Base-by-base conservation (phyloP, 1,140 invertebrate species). In the Branchinecta lynchi region DNA sequence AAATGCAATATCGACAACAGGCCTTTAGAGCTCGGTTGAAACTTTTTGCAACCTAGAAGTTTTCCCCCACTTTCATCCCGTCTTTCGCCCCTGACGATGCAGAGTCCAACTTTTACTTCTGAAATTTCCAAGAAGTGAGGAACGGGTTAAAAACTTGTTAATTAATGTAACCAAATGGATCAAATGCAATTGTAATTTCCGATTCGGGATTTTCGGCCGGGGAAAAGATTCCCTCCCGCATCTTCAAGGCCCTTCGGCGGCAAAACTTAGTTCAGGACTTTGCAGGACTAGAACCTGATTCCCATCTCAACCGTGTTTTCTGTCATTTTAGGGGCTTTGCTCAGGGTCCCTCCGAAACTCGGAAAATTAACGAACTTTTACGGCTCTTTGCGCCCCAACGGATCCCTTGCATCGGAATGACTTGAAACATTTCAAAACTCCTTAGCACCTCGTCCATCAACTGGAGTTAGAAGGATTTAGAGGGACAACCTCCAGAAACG, bases 141-240 rank as follows among this genome's bases (percentile, higher is more conserved):
- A 60, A 60, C 51, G 12, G 51, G 51, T 60, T 60, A 60, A 60
- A 60, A 60, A 60, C 51, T 60, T 60, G 51, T 60, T 60, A 60
- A 60, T 60, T 60, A 60, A 60, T 60, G 51, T 60, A 60, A 60
- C 51, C 51, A 60, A 60, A 60, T 60, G 12, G 51, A 60, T 60
- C 51, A 60, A 60, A 60, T 60, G 51, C 51, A 60, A 60, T 60
- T 60, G 51, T 60, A 60, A 60, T 60, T 60, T 60, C 6, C 51
- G 51, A 60, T 60, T 60, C 17, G 51, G 17, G 17, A 60, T 60
- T 60, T 20, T 60, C 32, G 32, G 32, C 32, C 32, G 32, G 32
- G 32, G 32, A 60, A 60, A 60, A 60, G 51, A 60, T 60, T 60
- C 17, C 17, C 2, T 60, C 17, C 51, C 17, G 51, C 51, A 60